These are phyloP conservation scores for Parnassius orleans DNA, from an alignment of 2,888 invertebrate genomes.

Conservation along the genomic window DNA sequence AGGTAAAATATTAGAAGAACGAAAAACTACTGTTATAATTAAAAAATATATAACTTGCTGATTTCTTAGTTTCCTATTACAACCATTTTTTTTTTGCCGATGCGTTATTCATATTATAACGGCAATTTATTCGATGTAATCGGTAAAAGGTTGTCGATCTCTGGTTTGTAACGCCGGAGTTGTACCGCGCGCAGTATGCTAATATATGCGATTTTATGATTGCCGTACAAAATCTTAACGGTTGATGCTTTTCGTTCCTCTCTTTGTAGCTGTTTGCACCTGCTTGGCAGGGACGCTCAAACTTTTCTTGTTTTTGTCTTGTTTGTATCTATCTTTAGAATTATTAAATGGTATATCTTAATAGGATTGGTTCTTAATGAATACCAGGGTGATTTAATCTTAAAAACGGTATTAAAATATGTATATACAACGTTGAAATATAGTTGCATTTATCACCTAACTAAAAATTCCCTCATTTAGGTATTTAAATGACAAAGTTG, in stretches of 20 bases:
- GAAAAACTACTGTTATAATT: too few species aligned
- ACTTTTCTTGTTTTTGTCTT: slow-evolving; percentile 1
- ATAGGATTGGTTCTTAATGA: too few species aligned
- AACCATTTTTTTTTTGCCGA: slow-evolving; percentile 15
- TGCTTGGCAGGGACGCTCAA: slow-evolving; percentile 8
- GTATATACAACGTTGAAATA: too few species aligned
- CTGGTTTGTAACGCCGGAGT: slow-evolving; percentile 38
- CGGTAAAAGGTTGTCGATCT: slow-evolving; percentile 43
- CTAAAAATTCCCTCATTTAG: too few species aligned
- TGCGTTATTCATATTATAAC: slow-evolving; percentile 20
- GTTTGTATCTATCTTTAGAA: too few species aligned
- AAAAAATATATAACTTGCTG: too few species aligned
- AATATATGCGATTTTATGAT: slow-evolving; percentile 46
- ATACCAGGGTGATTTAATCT: too few species aligned
- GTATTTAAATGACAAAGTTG: too few species aligned
- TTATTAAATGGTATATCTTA: too few species aligned
- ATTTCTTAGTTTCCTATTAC: not conserved
- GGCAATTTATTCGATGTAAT: slow-evolving; percentile 17
- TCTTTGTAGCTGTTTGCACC: slow-evolving; percentile 20
- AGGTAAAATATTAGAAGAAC: too few species aligned
- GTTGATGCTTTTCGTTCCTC: slow-evolving; percentile 30
- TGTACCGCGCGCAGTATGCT: slow-evolving; percentile 47
- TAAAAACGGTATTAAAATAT: too few species aligned
- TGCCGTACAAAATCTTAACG: slow-evolving; percentile 44
- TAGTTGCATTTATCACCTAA: too few species aligned